phyloP scores from a whole-genome alignment of 53 echinoderm and acorn worm genomes.

The Zoroaster sp. region DNA sequence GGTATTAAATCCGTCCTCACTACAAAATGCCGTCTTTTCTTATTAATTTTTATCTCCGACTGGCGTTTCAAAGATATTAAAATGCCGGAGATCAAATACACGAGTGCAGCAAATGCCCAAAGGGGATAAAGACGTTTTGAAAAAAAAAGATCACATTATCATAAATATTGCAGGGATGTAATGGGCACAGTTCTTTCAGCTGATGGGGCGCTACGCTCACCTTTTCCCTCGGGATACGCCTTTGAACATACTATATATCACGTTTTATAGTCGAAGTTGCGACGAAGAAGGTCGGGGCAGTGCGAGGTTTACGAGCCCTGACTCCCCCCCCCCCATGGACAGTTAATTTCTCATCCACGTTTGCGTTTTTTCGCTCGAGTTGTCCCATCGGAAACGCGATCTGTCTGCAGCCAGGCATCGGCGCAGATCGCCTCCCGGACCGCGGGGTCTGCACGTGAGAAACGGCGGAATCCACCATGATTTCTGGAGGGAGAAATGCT shows the following conservation, averaged over 20 bases:
- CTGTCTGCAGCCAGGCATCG: slow-evolving; percentile 27
- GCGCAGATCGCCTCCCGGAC: background rate
- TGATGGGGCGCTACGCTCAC: background rate
- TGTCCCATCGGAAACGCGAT: slow-evolving; percentile 31
- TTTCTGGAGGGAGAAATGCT: background rate
- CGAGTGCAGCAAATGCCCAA: background rate
- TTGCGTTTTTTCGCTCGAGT: slow-evolving; percentile 19
- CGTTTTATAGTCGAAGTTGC: background rate
- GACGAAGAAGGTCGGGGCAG: background rate
- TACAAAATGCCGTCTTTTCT: too few relatives aligned
- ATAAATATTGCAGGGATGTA: background rate
- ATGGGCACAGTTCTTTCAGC: background rate
- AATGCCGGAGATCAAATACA: too few relatives aligned
- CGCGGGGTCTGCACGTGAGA: slow-evolving; percentile 24
- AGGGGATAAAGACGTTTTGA: background rate
- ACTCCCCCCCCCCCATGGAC: background rate
- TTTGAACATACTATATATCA: background rate
- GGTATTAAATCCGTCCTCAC: too few relatives aligned
- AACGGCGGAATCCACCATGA: background rate
- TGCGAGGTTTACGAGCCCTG: background rate
- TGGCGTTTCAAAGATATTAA: too few relatives aligned
- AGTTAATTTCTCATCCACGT: background rate
- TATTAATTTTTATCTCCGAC: too few relatives aligned
- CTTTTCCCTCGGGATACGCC: background rate
- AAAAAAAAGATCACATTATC: background rate